Evolutionary conservation across 2,113 vertebrate genomes (phyloP).

Genomic region (Pelmatolapia mariae): DNA sequence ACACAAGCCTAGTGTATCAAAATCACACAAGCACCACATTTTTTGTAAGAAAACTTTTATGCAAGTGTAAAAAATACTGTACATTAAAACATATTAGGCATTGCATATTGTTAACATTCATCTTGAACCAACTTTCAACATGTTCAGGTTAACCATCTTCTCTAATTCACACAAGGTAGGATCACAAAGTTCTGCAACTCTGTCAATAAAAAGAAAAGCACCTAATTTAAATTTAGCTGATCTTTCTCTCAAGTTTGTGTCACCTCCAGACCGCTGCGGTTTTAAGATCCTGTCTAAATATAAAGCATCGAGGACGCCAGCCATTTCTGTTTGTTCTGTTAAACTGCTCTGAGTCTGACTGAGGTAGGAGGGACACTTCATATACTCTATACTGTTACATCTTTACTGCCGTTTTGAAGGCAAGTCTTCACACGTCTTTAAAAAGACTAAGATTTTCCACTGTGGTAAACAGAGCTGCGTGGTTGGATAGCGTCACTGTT

Average conservation of each 20-base stretch:
- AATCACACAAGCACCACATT: neutral
- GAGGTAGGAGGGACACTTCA: neutral
- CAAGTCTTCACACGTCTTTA: neutral
- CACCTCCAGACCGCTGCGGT: neutral
- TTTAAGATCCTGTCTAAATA: neutral
- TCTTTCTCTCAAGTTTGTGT: neutral
- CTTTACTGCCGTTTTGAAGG: neutral
- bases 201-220: neutral
- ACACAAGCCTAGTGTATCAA: rapidly evolving
- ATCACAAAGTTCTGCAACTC: neutral
- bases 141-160: neutral
- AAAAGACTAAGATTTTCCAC: neutral
- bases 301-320: neutral
- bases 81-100: neutral
- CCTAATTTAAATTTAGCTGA: neutral
- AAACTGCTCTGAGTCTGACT: neutral
- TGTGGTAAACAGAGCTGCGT: neutral
- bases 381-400: neutral
- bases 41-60: neutral
- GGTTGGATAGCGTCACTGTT: neutral
- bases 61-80: neutral
- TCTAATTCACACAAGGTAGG: neutral
- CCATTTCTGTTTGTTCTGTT: neutral
- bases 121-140: neutral
- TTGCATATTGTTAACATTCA: neutral